These are phyloP conservation scores for Drosophila biarmipes DNA, from an alignment of 1,140 invertebrate species.

Conservation along the genomic window DNA sequence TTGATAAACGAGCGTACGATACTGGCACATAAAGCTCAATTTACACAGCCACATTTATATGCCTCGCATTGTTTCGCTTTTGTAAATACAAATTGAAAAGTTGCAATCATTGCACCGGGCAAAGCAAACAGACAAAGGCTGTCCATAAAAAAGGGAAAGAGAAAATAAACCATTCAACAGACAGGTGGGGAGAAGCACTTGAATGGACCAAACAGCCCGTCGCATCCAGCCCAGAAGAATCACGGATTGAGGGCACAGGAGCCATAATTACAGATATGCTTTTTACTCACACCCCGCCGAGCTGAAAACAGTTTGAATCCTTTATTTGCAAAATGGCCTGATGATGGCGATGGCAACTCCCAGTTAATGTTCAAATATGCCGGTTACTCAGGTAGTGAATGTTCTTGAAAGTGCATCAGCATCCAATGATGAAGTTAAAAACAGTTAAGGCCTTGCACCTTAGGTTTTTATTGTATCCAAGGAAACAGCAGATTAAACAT, in stretches of 20 bases:
- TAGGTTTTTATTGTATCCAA: slow-evolving; percentile 2
- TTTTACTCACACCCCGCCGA: slow-evolving; percentile 10
- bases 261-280: slow-evolving; percentile 70
- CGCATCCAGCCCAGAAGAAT: slow-evolving; percentile 15
- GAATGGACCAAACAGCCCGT: slow-evolving; percentile 7
- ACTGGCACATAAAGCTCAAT: slow-evolving; percentile 2
- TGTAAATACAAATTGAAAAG: slow-evolving; percentile 62
- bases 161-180: slow-evolving; percentile 22
- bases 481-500: slow-evolving; percentile 28
- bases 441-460: not conserved
- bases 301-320: slow-evolving; percentile 38
- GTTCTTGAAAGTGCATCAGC: slow-evolving; percentile 31
- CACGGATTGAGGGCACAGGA: slow-evolving; percentile 12
- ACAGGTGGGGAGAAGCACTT: slow-evolving; percentile 32
- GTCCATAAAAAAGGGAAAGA: slow-evolving; percentile 1
- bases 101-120: slow-evolving; percentile 49
- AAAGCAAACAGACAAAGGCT: slow-evolving; percentile 47
- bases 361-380: slow-evolving; percentile 48
- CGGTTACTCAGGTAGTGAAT: slow-evolving; percentile 62
- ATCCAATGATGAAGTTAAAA: slow-evolving; percentile 35
- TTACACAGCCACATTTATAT: slow-evolving; percentile 28
- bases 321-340: slow-evolving; percentile 27
- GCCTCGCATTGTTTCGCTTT: slow-evolving; percentile 47
- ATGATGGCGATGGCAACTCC: slow-evolving; percentile 11
- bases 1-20: slow-evolving; percentile 12